These are phyloP conservation scores for Agrilus mali DNA, from an alignment of 2,888 invertebrate species.

Conservation along the genomic window DNA sequence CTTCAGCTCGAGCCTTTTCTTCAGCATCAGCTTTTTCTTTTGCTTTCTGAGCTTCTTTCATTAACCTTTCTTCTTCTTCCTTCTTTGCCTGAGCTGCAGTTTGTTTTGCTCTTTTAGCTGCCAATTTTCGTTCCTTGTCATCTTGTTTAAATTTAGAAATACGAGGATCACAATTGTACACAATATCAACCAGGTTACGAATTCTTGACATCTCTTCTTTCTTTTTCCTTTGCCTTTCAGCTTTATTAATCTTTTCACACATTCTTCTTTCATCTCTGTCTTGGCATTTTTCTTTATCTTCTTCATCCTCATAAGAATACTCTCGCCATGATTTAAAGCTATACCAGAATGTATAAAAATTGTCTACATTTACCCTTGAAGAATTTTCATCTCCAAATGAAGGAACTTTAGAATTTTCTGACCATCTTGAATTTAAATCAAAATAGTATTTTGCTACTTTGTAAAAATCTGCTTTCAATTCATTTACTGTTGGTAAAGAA, in stretches of 20 bases:
- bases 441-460: constrained; percentile 54
- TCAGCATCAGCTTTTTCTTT: constrained; percentile 70
- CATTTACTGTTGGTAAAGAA: constrained; percentile 60
- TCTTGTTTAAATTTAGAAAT: constrained; percentile 87
- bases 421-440: constrained; percentile 79
- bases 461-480: constrained; percentile 72
- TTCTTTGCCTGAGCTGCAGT: constrained; percentile 69
- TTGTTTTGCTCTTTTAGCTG: constrained; percentile 78
- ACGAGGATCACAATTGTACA: constrained; percentile 88
- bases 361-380: constrained; percentile 73
- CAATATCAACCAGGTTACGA: constrained; percentile 80
- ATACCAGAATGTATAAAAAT: constrained; percentile 97
- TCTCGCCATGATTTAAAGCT: constrained; percentile 99
- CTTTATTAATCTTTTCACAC: constrained; percentile 97
- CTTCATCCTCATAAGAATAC: constrained; percentile 96
- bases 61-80: constrained; percentile 69
- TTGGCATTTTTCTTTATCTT: constrained; percentile 95
- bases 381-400: constrained; percentile 62
- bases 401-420: constrained; percentile 77
- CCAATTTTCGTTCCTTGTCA: constrained; percentile 81
- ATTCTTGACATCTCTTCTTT: constrained; percentile 95
- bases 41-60: constrained; percentile 58
- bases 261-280: constrained; percentile 91
- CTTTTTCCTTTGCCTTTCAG: constrained; percentile 79
- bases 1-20: constrained; percentile 70